Evolutionary conservation across 2,113 vertebrate genomes (phyloP).

Genomic region (Ellobius talpinus): DNA sequence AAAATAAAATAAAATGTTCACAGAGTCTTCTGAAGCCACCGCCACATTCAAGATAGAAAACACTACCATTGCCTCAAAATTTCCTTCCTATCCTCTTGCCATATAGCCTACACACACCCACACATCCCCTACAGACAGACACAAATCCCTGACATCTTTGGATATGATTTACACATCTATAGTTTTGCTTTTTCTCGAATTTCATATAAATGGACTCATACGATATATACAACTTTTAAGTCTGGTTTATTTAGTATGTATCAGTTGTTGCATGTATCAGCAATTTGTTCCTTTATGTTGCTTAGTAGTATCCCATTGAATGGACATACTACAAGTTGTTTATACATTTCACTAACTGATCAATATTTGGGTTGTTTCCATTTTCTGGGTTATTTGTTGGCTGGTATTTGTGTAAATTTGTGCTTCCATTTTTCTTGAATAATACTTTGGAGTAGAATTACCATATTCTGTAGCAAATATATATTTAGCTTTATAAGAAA

Average conservation of each 20-base stretch:
- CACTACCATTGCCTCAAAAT: not conserved
- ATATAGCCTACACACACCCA: not conserved
- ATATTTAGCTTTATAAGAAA: not conserved
- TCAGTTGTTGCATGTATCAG: not conserved
- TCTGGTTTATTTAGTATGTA: conserved; percentile 4
- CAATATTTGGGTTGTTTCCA: not conserved
- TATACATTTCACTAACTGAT: not conserved
- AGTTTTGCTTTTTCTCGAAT: conserved; percentile 37
- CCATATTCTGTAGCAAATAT: not conserved
- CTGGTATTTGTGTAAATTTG: not conserved
- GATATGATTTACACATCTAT: not conserved
- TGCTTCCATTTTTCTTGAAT: not conserved
- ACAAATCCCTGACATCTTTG: not conserved
- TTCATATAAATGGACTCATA: conserved; percentile 26
- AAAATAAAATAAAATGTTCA: not conserved
- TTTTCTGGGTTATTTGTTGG: not conserved
- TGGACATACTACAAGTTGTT: not conserved
- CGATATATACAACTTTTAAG: not conserved
- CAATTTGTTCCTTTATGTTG: conserved; percentile 4
- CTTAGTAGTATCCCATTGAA: conserved; percentile 14
- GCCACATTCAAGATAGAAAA: not conserved
- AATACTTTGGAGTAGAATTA: not conserved
- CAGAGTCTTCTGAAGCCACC: not conserved
- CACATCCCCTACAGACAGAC: not conserved
- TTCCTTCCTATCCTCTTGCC: not conserved